phyloP scores from a whole-genome alignment of 2,113 vertebrate species.

The Tyrannus savana region DNA sequence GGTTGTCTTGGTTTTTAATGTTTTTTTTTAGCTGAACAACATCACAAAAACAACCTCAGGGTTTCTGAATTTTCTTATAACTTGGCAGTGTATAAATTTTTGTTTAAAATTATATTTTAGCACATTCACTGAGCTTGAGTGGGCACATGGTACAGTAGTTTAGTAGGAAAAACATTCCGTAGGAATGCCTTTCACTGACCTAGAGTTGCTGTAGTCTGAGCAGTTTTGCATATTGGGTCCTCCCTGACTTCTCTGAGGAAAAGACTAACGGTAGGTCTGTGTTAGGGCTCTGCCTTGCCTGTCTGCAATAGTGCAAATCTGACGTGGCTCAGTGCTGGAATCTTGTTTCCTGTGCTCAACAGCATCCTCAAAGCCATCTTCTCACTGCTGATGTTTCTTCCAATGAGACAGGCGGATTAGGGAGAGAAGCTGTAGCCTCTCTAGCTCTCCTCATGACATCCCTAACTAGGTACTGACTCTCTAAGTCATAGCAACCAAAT shows the following conservation, averaged over 20 bases:
- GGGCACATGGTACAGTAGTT: neutral
- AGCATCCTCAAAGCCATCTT: neutral
- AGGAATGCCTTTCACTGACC: neutral
- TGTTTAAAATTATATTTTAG: neutral
- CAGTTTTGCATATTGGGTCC: neutral
- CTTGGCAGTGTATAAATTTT: neutral
- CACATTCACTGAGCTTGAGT: neutral
- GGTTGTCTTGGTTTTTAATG: neutral
- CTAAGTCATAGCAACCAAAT: neutral
- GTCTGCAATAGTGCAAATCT: neutral
- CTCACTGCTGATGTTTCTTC: neutral
- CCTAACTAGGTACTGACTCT: neutral
- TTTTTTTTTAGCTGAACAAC: neutral
- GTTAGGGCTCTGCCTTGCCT: neutral
- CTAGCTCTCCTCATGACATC: neutral
- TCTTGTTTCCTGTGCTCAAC: neutral
- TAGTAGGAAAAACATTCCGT: neutral
- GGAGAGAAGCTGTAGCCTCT: neutral
- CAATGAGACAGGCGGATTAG: neutral
- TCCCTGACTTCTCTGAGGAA: neutral
- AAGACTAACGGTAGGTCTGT: neutral
- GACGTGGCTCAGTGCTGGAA: neutral
- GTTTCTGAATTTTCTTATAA: neutral
- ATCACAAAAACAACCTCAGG: neutral
- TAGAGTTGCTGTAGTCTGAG: neutral